Evolutionary conservation across 2,888 invertebrate species (phyloP), one percentile per base, ranked within the genome.

Genomic region (Luperina testacea): DNA sequence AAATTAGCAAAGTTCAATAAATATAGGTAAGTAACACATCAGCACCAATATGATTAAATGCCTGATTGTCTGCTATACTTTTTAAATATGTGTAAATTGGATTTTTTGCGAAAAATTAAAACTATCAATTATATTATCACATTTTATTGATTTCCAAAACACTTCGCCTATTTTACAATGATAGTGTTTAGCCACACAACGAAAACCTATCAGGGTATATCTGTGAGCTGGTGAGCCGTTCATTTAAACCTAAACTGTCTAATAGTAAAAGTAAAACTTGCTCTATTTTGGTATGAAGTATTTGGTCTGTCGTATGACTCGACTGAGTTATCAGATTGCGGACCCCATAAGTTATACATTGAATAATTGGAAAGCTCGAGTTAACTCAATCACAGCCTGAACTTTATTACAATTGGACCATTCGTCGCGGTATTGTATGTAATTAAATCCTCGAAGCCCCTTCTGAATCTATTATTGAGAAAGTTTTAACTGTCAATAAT

Each of bases 391-490:
- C 89, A 85, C 80, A 72, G 75, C 71, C 72, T 75, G 74, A 89
- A 88, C 89, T 89, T 88, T 82, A 83, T 81, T 84, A 87, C 86
- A 86, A 89, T 90, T 85, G 83, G 75, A 78, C 81, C 64, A 83
- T 84, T 87, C 82, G 70, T 81, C 82, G 78, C 74, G 80, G 78
- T 78, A 80, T 82, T 75, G 85, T 85, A 76, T 84, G 85, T 89
- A 90, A 90, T 89, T 88, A 73, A 90, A 90, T 88, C 86, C 81
- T 80, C 77, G 87, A 72, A 80, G 69, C 72, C 77, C 77, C 63
- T 70, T 83, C 87, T 78, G 86, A 87, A 87, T 87, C 85, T 87
- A 77, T 85, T 77, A 85, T 86, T 85, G 76, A 72, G 77, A 72
- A 87, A 86, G 80, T 86, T 86, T 77, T 69, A 72, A 84, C 73